Evolutionary conservation across 2,113 vertebrate species (phyloP), one percentile per base, ranked within the genome.

Genomic region (Hassar affinis): DNA sequence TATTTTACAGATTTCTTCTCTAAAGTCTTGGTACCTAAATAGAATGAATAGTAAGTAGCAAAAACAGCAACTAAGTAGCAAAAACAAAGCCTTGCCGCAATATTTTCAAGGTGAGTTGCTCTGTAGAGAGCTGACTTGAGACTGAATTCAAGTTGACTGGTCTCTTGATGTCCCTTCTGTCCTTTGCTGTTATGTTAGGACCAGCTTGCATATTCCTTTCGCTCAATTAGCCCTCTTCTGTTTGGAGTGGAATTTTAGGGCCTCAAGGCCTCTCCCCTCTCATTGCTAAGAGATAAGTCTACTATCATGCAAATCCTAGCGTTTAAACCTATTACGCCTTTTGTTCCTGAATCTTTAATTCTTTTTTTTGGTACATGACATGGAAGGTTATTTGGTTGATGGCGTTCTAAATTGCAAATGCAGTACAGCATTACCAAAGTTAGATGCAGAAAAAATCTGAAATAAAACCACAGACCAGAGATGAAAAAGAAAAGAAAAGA

Each of bases 241-340:
- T 61, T 62, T 85, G 77, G 72, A 80, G 80, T 80, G 84, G 85
- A 80, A 84, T 85, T 77, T 78, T 49, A 30, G 78, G 66, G 30
- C 45, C 81, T 85, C 27, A 38, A 76, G n/a, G 68, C 81, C 81
- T 71, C 68, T 30, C 79, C 66, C 35, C n/a, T 79, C 27, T 76
- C 72, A 12, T 52, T 64, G 47, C 62, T 47, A 49, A 76, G 64
- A 52, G 68, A 78, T 87, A 84, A 87, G 84, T 85, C 84, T 85
- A 87, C 84, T 85, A 81, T 87, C 82, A 87, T 85, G 86, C 78
- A 85, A 87, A 87, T 87, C 49, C 25, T 35, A 4, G 10, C 38
- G 35, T 85, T 87, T 85, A 85, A 87, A 87, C 80, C 80, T 71
- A 85, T 87, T 83, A 78, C 25, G 10, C 35, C 33, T 68, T 80